phyloP scores from a whole-genome alignment of 2,797 vertebrate genomes.

The Pangasius sanitwongsei region DNA sequence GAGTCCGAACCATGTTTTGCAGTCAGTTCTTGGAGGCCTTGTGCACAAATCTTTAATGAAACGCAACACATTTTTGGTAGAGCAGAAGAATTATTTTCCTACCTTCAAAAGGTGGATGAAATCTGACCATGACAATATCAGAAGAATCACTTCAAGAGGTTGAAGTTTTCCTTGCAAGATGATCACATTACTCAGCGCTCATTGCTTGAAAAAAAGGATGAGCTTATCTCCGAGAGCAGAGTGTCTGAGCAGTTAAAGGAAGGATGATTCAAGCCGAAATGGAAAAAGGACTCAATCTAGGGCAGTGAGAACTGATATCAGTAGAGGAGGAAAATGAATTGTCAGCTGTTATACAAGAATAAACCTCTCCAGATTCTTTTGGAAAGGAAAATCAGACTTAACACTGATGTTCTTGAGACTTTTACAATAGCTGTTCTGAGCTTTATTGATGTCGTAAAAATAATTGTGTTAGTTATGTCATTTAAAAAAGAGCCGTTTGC shows the following conservation, averaged over 20 bases:
- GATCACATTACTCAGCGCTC: slow-evolving; percentile 47
- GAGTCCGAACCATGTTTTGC: slow-evolving; percentile 47
- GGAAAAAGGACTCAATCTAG: slow-evolving; percentile 20
- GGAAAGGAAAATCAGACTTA: slow-evolving; percentile 6
- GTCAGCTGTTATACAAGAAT: slow-evolving; percentile 25
- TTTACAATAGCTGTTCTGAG: slow-evolving; percentile 19
- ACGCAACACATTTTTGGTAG: slow-evolving; percentile 35
- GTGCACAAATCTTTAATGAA: slow-evolving; percentile 41
- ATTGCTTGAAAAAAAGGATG: slow-evolving; percentile 10
- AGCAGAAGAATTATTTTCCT: slow-evolving; percentile 51
- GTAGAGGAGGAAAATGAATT: slow-evolving; percentile 20
- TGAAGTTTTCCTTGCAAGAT: slow-evolving; percentile 54
- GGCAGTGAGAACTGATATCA: background rate
- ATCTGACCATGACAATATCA: slow-evolving; percentile 38
- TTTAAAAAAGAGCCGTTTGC: slow-evolving; percentile 6
- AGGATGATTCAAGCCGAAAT: slow-evolving; percentile 34
- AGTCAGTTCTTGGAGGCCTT: slow-evolving; percentile 51
- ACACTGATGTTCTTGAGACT: background rate
- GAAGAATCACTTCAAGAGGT: slow-evolving; percentile 40
- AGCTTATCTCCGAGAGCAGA: background rate
- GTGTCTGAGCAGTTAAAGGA: slow-evolving; percentile 4
- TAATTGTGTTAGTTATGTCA: slow-evolving; percentile 19
- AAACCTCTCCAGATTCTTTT: slow-evolving; percentile 9
- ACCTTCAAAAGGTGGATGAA: slow-evolving; percentile 54
- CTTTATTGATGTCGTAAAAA: slow-evolving; percentile 33